Conservation (phyloP, 92 coral and sea anemone species). For the Actinernus sp. region DNA sequence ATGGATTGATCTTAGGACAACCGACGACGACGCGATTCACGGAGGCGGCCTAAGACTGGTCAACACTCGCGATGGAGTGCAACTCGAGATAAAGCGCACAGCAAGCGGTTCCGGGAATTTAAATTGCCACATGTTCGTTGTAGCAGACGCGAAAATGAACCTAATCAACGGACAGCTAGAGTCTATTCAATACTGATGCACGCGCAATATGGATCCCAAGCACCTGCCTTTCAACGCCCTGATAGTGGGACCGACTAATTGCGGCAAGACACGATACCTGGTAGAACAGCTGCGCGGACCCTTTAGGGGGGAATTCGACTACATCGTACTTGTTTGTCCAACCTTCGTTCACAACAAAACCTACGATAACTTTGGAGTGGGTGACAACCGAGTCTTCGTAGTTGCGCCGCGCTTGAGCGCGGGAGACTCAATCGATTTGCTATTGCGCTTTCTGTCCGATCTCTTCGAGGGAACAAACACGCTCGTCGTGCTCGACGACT, state of each 20-base stretch:
- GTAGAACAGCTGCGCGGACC: slow-evolving; percentile 30
- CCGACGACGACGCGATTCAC: slow-evolving; percentile 12
- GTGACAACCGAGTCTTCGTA: slow-evolving; percentile 21
- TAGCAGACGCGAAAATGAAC: slow-evolving; percentile 21
- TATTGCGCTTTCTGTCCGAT: background rate
- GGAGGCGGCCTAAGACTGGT: slow-evolving; percentile 32
- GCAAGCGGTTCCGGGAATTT: slow-evolving; percentile 17
- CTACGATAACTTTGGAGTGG: slow-evolving; percentile 11
- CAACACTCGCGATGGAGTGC: slow-evolving; percentile 27
- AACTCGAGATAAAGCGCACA: slow-evolving; percentile 32
- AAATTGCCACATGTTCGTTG: slow-evolving; percentile 13
- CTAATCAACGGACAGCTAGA: slow-evolving; percentile 15
- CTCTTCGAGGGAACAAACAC: slow-evolving; percentile 20
- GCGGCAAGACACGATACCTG: slow-evolving; percentile 23
- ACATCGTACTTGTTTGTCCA: slow-evolving; percentile 30
- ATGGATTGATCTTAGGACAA: slow-evolving; percentile 26
- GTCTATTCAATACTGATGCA: slow-evolving; percentile 11
- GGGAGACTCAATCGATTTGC: background rate
- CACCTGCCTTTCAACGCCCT: slow-evolving; percentile 16
- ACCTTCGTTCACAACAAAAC: slow-evolving; percentile 13
- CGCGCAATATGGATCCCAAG: slow-evolving; percentile 1
- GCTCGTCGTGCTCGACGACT: slow-evolving; percentile 23
- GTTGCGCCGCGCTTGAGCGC: slow-evolving; percentile 11
- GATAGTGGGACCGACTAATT: slow-evolving; percentile 30
- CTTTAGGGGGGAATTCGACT: slow-evolving; percentile 10